Evolutionary conservation across 1,140 invertebrate genomes (phyloP), one percentile per base, ranked within the genome.

Genomic region (Leptopilina clavipes): DNA sequence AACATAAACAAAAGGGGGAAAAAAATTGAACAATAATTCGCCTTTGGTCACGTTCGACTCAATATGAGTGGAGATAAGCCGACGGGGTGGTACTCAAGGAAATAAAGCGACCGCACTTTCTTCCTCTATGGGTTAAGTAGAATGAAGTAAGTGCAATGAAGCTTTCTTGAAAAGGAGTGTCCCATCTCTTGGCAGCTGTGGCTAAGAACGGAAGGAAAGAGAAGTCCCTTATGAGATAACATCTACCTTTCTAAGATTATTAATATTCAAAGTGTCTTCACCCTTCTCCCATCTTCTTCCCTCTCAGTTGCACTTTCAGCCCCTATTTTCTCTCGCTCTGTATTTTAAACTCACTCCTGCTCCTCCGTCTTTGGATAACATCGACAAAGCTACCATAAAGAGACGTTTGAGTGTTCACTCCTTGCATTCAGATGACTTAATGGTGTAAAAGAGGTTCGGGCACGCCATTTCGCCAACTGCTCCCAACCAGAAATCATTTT

Each of bases 221-320:
- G 40, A 52, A 76, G 75, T 59, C 52, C 75, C 75, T 76, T 73
- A 52, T 73, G 72, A 37, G 84, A 86, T 86, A 86, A 86, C 72
- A 86, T 86, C 84, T 82, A 43, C 78, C 84, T 72, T n/a, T 72
- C 83, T 75, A 72, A 80, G 76, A 80, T 79, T 83, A 86, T 86
- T 86, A 86, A 86, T 86, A 86, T 86, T 86, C 84, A 84, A 75
- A 43, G 79, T 83, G 83, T 81, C 81, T 80, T 76, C 77, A 19
- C 40, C 56, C 48, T 14, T 37, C 40, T 43, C 40, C n/a, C n/a
- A 45, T 19, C 14, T 7, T 44, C 31, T 45, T 72, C 22, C 40
- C 65, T 44, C 80, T 76, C 45, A n/a, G 48, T 52, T 52, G 48
- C 48, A 52, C 48, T n/a, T n/a, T n/a, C 48, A 52, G 2, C 14